Evolutionary conservation across 2,797 vertebrate genomes (phyloP), one percentile per base, ranked within the genome.

Genomic region (Streptopelia turtur): DNA sequence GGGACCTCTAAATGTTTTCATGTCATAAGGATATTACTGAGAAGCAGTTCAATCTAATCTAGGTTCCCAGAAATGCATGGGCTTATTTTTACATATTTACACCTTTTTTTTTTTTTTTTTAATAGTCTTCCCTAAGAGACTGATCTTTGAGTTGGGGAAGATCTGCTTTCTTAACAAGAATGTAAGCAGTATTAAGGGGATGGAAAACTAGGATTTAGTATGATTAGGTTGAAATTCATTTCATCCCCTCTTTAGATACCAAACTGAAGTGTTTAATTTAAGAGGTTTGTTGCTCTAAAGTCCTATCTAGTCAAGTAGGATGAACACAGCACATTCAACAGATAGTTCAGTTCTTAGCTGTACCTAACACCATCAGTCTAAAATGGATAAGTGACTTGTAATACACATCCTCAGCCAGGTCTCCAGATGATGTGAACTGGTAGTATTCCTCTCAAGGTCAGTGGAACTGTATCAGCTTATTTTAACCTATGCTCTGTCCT

Each of bases 241-340:
- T 92, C 43, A 76, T 63, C 20, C 16, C 16, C 35, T 92, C 74
- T 92, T 94, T 83, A 77, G 71, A 79, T 84, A 90, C 64, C 55
- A 82, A 79, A 70, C 61, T 64, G n/a, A 96, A 94, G 52, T 50
- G 59, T 66, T 93, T 90, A 47, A 85, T 83, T 90, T 69, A 89
- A 63, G 66, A 10, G 5, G 84, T 80, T 70, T 84, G 70, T 56
- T 92, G 35, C 39, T 93, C 21, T 39, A 4, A 90, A 92, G 21
- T 82, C 39, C 33, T 82, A 25, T 87, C 59, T 59, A 64, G 87
- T 82, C 70, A 74, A 86, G 43, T 45, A 11, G 45, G 49, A 84
- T 82, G 77, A 94, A 56, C 49, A 76, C 7, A 82, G 37, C 41
- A 52, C 43, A 74, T 82, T 79, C 59, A 95, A 71, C 22, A 79